These are phyloP conservation scores for Hippotragus niger DNA, from an alignment of 2,113 vertebrate species.

Conservation along the genomic window DNA sequence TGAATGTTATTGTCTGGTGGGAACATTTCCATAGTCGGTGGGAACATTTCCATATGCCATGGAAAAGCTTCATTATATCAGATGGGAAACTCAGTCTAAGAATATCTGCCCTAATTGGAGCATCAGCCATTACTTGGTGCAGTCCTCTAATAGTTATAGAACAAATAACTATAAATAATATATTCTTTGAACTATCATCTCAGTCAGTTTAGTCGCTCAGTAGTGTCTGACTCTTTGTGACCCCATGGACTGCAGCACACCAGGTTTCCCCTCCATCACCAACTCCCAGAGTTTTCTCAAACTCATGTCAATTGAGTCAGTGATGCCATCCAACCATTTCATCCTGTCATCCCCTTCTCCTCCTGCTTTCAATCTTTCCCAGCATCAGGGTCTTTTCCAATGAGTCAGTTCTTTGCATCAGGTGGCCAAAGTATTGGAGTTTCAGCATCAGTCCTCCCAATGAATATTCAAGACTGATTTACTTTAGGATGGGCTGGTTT, in stretches of 20 bases:
- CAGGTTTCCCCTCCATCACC: neutral
- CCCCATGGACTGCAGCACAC: neutral
- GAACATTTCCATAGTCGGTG: neutral
- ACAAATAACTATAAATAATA: neutral
- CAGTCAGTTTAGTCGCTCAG: rapidly evolving
- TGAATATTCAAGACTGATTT: neutral
- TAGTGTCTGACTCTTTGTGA: neutral
- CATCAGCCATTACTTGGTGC: neutral
- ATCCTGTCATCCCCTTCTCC: neutral
- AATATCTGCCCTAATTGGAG: neutral
- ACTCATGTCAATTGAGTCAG: neutral
- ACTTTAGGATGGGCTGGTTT: neutral
- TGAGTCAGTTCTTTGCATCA: neutral
- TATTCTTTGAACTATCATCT: neutral
- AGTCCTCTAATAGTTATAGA: neutral
- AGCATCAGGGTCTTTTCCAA: neutral
- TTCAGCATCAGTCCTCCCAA: neutral
- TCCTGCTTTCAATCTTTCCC: neutral
- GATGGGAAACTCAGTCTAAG: neutral
- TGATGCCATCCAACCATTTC: neutral
- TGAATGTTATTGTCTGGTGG: neutral
- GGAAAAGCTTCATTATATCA: neutral
- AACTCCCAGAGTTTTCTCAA: neutral
- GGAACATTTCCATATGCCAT: neutral
- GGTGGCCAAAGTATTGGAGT: neutral